Percentiles rank a stretch among this genome's conserved stretches.
These are phyloP conservation scores for Cryptops parisi DNA, from an alignment of 2,888 invertebrate species.

Conservation along the genomic window DNA sequence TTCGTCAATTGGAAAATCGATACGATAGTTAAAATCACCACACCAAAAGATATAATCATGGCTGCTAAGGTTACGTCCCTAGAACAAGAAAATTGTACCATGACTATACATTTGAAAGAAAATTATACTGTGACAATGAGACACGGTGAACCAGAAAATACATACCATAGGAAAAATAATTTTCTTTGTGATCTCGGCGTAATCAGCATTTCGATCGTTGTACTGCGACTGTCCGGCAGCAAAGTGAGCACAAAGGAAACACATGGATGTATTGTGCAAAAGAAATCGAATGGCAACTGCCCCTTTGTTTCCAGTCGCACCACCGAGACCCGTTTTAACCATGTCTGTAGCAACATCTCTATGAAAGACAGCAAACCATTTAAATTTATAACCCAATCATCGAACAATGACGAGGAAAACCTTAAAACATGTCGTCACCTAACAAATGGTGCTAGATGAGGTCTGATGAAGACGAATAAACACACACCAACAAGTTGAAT, in stretches of 20 bases:
- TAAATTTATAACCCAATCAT: neutral
- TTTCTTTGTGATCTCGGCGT: constrained; percentile 85
- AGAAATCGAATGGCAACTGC: constrained; percentile 85
- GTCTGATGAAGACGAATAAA: constrained; percentile 82
- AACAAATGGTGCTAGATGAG: constrained; percentile 72
- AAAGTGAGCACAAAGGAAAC: constrained; percentile 97
- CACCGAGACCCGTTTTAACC: constrained; percentile 96
- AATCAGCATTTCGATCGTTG: constrained; percentile 88
- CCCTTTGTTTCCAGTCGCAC: constrained; percentile 96
- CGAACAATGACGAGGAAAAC: neutral
- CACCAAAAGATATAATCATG: constrained; percentile 99
- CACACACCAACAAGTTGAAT: constrained; percentile 97
- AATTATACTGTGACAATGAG: no score
- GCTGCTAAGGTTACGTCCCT: constrained; percentile 73
- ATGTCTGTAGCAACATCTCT: constrained; percentile 85
- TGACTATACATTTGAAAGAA: no score
- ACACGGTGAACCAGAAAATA: no score
- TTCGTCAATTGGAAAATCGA: constrained; percentile 89
- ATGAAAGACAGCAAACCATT: constrained; percentile 7
- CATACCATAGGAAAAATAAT: constrained; percentile 69
- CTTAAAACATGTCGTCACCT: constrained; percentile 31
- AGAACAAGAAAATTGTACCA: constrained; percentile 22
- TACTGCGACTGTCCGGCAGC: constrained; percentile 97
- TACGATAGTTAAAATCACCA: constrained; percentile 97
- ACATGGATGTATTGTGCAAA: constrained; percentile 81